Evolutionary conservation across 2,797 vertebrate species (phyloP).

Genomic region (Macrochelys suwanniensis): DNA sequence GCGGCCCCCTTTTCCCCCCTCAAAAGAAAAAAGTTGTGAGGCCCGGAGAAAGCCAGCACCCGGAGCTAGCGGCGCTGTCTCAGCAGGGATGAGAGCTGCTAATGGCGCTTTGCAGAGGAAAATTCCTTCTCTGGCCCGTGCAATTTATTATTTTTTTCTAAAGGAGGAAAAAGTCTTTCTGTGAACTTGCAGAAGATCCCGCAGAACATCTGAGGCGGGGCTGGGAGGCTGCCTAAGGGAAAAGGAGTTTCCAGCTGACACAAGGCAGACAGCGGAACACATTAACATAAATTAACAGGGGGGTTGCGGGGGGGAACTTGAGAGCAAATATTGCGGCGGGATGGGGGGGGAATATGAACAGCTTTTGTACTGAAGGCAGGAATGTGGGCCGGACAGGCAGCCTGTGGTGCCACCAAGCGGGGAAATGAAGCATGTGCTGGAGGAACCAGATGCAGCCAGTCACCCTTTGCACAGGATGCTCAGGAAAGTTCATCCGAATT

Average conservation of each 20-base stretch:
- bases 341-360: neutral
- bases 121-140: neutral
- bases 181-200: neutral
- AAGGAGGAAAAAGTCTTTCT: neutral
- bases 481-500: neutral
- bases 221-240: neutral
- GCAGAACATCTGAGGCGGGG: neutral
- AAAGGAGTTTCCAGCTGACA: neutral
- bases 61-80: neutral
- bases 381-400: neutral
- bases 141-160: neutral
- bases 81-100: neutral
- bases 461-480: too few relatives aligned
- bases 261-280: neutral
- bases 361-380: neutral
- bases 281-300: constrained; percentile 14
- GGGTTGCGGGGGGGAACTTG: neutral
- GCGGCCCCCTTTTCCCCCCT: neutral
- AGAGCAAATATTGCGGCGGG: neutral
- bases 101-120: neutral
- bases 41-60: neutral
- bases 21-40: neutral
- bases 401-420: neutral
- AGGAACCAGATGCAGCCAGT: neutral
- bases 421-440: neutral